Base-by-base conservation (phyloP, 2,888 invertebrate species). In the Agrotis segetum region DNA sequence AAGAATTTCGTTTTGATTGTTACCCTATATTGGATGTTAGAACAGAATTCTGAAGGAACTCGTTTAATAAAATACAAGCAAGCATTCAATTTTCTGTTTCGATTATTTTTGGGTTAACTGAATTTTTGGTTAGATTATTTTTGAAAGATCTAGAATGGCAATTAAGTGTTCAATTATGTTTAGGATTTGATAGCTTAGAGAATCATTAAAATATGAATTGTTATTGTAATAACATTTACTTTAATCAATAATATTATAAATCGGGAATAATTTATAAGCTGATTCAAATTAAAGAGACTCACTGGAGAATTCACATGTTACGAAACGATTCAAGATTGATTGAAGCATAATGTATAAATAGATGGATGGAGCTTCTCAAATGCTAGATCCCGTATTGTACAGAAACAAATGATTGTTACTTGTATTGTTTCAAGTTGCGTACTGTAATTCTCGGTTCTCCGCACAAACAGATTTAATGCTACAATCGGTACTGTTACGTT, bases 1-100 rank as follows among this genome's bases (percentile, higher is more conserved):
- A 83, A 63, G 71, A 74, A 84, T 75, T 73, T 46, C 56, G 24
- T 75, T 76, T 71, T 83, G 71, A 78, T 79, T 79, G 83, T 78
- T 71, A 67, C 66, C 49, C 44, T 72, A 52, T 72, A 77, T 68
- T 59, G 59, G 59, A 59, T 52, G 82, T 60, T 24, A 44, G 29
- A 56, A 58, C 61, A 62, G 53, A 44, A 61, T 68, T 59, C n/a
- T 58, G 24, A 53, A 34, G 77, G 29, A 76, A 68, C 46, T 65
- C 47, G 61, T 68, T 74, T 53, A 60, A 76, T 61, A 68, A 81
- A 64, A 77, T 76, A 81, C 55, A 81, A 59, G 44, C 44, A 50
- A 59, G 44, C 44, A 50, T 65, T 63, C 49, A 62, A 65, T 66
- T 70, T 70, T 59, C 34, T 29, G 19, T 76, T 76, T 67, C 62